Evolutionary conservation across 1,140 invertebrate genomes (phyloP).

Genomic region (Formica exsecta): DNA sequence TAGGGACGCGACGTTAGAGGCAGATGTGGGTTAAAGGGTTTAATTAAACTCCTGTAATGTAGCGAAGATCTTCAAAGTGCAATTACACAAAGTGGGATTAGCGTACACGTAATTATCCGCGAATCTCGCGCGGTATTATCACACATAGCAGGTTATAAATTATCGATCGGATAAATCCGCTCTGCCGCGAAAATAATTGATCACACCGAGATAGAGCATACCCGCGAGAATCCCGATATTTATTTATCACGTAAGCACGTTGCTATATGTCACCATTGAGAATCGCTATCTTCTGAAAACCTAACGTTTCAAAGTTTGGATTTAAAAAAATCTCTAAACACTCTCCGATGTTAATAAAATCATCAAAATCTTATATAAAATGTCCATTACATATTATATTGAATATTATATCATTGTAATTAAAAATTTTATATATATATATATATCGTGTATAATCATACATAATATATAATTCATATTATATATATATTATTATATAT

Average conservation of each 20-base stretch:
- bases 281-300: conserved; percentile 23
- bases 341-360: background rate
- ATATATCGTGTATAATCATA: too few species aligned
- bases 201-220: conserved; percentile 47
- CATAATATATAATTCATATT: too few species aligned
- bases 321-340: background rate
- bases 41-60: conserved; percentile 63
- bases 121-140: conserved; percentile 57
- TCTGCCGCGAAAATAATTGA: conserved; percentile 56
- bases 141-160: conserved; percentile 59
- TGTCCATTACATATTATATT: too few species aligned
- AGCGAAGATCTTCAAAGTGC: conserved; percentile 62
- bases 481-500: too few species aligned
- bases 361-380: background rate
- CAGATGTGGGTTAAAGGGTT: conserved; percentile 63
- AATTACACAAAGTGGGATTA: conserved; percentile 64
- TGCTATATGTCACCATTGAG: conserved; percentile 2
- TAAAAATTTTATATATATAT: too few species aligned
- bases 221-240: background rate
- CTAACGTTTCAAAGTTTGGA: background rate
- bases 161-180: conserved; percentile 56
- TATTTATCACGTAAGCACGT: conserved; percentile 40
- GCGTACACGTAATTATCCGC: conserved; percentile 58
- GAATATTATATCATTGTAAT: too few species aligned
- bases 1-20: conserved; percentile 42